phyloP scores from a whole-genome alignment of 2,888 invertebrate species.

The Lamellibrachia satsuma region DNA sequence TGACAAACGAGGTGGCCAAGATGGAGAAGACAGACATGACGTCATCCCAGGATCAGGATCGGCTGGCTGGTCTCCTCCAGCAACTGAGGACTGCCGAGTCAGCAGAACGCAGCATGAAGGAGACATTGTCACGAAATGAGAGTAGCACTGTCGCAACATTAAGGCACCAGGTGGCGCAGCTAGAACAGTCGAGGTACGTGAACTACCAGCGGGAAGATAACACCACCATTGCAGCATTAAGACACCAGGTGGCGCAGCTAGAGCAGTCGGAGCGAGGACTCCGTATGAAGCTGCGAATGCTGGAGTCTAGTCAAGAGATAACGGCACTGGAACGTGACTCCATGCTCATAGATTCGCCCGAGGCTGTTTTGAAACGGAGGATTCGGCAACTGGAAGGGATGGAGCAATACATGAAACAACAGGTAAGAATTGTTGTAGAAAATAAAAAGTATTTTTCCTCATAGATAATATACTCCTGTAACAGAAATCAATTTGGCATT shows the following conservation, averaged over 20 bases:
- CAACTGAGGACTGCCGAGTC: background rate
- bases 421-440: slow-evolving; percentile 44
- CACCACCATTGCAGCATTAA: background rate
- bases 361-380: slow-evolving; percentile 55
- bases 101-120: background rate
- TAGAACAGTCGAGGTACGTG: background rate
- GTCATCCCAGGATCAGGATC: background rate
- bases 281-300: slow-evolving; percentile 34
- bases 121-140: background rate
- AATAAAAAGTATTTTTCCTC: background rate
- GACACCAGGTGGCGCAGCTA: slow-evolving; percentile 33
- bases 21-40: slow-evolving; percentile 39
- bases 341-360: slow-evolving; percentile 48
- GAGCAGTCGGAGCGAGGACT: slow-evolving; percentile 37
- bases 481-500: background rate
- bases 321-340: slow-evolving; percentile 14
- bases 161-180: slow-evolving; percentile 9
- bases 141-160: background rate
- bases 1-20: slow-evolving; percentile 38
- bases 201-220: background rate
- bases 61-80: background rate
- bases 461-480: too few relatives aligned
- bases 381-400: slow-evolving; percentile 58
- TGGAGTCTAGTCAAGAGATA: slow-evolving; percentile 29
- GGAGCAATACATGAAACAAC: slow-evolving; percentile 56